Conservation (phyloP, 2,113 vertebrate species). For the Tichodroma muraria region DNA sequence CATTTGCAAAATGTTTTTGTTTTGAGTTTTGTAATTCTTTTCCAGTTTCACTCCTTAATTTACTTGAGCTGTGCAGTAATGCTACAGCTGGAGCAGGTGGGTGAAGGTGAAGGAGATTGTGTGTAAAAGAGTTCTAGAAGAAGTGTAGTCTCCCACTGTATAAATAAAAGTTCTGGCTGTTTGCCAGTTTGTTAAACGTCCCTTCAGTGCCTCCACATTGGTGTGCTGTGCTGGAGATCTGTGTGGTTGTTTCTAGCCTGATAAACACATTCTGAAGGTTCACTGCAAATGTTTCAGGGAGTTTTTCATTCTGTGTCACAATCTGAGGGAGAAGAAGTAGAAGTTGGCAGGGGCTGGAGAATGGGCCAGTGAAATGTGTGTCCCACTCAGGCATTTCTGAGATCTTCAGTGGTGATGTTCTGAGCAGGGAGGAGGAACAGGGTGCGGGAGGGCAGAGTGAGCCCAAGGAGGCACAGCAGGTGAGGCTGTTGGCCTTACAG, state of each 20-base stretch:
- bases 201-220: not conserved
- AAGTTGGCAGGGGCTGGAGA: not conserved
- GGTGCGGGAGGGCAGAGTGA: not conserved
- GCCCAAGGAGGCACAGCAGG: not conserved
- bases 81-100: not conserved
- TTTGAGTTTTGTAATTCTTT: not conserved
- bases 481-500: not conserved
- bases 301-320: not conserved
- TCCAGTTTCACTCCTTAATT: not conserved
- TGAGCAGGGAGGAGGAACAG: rapidly evolving
- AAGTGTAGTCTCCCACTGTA: not conserved
- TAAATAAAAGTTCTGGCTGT: not conserved
- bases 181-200: not conserved
- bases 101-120: not conserved
- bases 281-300: not conserved
- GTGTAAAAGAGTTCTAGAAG: not conserved
- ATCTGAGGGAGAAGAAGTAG: not conserved
- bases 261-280: not conserved
- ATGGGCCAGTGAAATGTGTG: not conserved
- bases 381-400: not conserved
- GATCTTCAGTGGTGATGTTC: not conserved
- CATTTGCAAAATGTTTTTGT: not conserved
- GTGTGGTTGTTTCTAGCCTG: not conserved
- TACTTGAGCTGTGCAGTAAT: not conserved
- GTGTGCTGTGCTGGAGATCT: not conserved